These are phyloP conservation scores for Eriocheir sinensis DNA, from an alignment of 1,140 invertebrate species.

Conservation along the genomic window DNA sequence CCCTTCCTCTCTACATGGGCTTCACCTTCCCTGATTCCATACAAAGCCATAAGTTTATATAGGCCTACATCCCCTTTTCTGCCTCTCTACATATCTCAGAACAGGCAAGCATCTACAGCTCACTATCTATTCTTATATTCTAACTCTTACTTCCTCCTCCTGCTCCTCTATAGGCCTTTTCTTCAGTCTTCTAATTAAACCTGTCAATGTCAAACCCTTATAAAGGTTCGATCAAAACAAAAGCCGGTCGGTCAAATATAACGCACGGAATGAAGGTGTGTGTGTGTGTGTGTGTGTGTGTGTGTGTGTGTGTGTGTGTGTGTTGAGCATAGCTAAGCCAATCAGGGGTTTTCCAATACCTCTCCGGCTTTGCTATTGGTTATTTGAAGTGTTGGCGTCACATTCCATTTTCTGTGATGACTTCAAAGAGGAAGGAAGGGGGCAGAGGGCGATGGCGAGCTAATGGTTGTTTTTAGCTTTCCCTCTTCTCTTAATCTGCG, in stretches of 20 bases:
- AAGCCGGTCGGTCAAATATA: neutral
- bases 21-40: neutral
- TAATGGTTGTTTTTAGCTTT: constrained; percentile 25
- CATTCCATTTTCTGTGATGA: constrained; percentile 10
- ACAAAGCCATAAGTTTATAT: too few relatives aligned
- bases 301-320: neutral
- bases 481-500: neutral
- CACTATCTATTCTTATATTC: neutral
- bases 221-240: neutral
- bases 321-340: neutral
- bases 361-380: neutral
- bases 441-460: neutral
- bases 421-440: neutral
- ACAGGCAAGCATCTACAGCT: neutral
- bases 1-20: neutral
- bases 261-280: neutral
- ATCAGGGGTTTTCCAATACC: neutral
- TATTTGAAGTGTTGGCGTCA: constrained; percentile 15
- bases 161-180: too few relatives aligned
- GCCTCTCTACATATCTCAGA: too few relatives aligned
- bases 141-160: neutral
- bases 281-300: constrained; percentile 12
- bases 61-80: too few relatives aligned
- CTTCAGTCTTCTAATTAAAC: neutral
- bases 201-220: neutral